Conservation (phyloP, 1,140 invertebrate species). For the Brachionus koreanus region DNA sequence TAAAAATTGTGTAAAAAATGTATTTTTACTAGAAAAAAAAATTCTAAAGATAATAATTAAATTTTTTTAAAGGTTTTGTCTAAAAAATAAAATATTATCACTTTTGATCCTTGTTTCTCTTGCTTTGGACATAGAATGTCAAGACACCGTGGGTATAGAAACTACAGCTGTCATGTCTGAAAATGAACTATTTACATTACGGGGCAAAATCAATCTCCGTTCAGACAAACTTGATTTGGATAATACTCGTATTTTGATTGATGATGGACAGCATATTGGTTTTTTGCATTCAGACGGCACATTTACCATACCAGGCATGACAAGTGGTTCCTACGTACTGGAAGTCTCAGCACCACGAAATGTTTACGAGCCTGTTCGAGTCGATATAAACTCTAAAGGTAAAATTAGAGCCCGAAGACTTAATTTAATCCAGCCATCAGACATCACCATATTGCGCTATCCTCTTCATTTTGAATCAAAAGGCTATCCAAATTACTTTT, state of each 20-base stretch:
- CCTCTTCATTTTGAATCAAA: conserved; percentile 77
- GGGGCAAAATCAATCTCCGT: conserved; percentile 26
- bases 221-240: conserved; percentile 6
- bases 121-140: background rate
- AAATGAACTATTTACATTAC: conserved; percentile 5
- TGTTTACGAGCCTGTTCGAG: conserved; percentile 80
- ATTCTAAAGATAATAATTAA: background rate
- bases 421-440: conserved; percentile 81
- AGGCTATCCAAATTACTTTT: conserved; percentile 77
- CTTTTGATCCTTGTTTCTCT: background rate
- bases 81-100: conserved; percentile 6
- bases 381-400: conserved; percentile 91
- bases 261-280: conserved; percentile 31
- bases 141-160: background rate
- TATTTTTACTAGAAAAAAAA: background rate
- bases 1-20: conserved; percentile 37
- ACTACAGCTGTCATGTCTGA: background rate
- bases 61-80: conserved; percentile 7
- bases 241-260: conserved; percentile 40
- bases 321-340: conserved; percentile 83
- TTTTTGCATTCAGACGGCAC: conserved; percentile 29
- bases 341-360: conserved; percentile 82
- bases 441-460: conserved; percentile 67
- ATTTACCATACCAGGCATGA: conserved; percentile 59
- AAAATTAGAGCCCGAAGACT: conserved; percentile 86